phyloP scores from a whole-genome alignment of 2,888 invertebrate genomes.

The Torymus texanus region DNA sequence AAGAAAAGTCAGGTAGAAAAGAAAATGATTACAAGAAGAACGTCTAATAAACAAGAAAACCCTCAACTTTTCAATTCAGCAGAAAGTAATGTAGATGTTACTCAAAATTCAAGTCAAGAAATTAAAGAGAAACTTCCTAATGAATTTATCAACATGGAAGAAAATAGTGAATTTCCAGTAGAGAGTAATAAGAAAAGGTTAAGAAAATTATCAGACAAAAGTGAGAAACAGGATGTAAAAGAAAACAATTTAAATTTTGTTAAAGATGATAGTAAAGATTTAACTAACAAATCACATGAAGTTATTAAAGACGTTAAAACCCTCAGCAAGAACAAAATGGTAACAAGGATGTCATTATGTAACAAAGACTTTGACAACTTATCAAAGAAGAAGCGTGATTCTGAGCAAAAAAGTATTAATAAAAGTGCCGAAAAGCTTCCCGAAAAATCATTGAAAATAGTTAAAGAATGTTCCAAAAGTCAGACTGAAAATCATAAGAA shows the following conservation, averaged over 20 bases:
- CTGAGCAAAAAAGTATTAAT: neutral
- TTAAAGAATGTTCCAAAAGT: constrained; percentile 20
- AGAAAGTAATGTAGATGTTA: too few species aligned
- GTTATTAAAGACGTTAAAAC: constrained; percentile 1
- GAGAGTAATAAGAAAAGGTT: neutral
- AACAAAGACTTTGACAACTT: constrained; percentile 22
- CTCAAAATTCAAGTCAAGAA: too few species aligned
- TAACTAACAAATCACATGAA: neutral
- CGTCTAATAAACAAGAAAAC: too few species aligned
- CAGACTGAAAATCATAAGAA: constrained; percentile 29
- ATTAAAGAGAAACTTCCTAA: too few species aligned
- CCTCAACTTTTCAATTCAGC: too few species aligned
- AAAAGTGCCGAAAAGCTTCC: constrained; percentile 6
- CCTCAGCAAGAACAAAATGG: neutral
- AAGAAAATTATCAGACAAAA: neutral
- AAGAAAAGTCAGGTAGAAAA: too few species aligned
- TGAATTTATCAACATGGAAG: neutral
- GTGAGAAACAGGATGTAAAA: neutral
- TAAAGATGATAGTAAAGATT: neutral
- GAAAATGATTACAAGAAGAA: too few species aligned
- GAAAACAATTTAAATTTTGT: neutral
- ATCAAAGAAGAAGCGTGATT: neutral
- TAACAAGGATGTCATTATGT: constrained; percentile 29
- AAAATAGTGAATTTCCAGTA: neutral
- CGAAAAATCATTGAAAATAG: constrained; percentile 13